These are phyloP conservation scores for Leptinotarsa defecta DNA, from an alignment of 1,140 invertebrate species.

Conservation along the genomic window DNA sequence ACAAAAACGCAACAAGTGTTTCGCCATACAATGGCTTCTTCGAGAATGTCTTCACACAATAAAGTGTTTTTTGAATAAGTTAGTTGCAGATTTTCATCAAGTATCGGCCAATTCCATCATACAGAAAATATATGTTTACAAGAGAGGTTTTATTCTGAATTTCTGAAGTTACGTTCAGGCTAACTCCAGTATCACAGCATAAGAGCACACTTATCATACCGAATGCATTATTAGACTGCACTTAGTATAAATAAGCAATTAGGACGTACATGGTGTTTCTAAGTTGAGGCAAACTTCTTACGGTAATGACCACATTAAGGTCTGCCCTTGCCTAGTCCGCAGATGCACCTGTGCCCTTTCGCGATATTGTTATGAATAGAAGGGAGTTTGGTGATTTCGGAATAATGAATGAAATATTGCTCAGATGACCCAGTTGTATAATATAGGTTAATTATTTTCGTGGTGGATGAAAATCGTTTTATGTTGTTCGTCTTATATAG, in stretches of 20 bases:
- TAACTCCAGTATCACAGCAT: not conserved
- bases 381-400: not conserved
- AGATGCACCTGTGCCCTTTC: conserved; percentile 5
- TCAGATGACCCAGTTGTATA: too few species aligned
- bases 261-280: conserved; percentile 7
- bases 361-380: not conserved
- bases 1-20: too few species aligned
- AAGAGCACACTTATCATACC: not conserved
- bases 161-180: not conserved
- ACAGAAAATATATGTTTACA: too few species aligned
- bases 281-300: conserved; percentile 18
- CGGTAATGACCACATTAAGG: conserved; percentile 17
- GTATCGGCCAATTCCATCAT: too few species aligned
- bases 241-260: conserved; percentile 25
- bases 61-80: too few species aligned
- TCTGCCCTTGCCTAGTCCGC: not conserved
- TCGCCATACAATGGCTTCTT: too few species aligned
- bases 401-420: conserved; percentile 1
- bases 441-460: too few species aligned
- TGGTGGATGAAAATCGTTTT: too few species aligned
- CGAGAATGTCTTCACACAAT: too few species aligned
- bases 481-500: too few species aligned
- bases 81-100: too few species aligned
- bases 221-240: conserved; percentile 10
- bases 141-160: not conserved